Conservation (phyloP, 2,113 vertebrate genomes). For the Ciconia boyciana region DNA sequence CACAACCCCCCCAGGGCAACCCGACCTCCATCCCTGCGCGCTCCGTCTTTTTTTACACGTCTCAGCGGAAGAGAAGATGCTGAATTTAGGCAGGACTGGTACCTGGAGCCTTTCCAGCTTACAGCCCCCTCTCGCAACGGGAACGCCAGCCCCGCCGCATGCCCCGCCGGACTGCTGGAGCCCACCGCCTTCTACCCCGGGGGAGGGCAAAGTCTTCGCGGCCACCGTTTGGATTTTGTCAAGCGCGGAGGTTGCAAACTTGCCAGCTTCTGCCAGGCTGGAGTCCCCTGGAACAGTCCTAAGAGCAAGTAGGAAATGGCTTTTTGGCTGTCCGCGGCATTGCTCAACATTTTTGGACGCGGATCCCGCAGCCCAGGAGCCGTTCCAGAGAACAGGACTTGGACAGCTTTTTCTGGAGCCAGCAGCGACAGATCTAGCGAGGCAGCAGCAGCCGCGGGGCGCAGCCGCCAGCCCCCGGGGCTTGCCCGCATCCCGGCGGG, state of each 20-base stretch:
- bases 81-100: constrained; percentile 17
- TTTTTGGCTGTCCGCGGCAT: constrained; percentile 63
- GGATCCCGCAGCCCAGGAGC: constrained; percentile 13
- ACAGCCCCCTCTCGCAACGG: background rate
- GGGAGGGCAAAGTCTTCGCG: background rate
- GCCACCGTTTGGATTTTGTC: constrained; percentile 19
- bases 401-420: constrained; percentile 18
- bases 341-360: constrained; percentile 76
- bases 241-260: background rate
- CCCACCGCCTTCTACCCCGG: background rate
- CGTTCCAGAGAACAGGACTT: constrained; percentile 48
- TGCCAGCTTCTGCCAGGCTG: constrained; percentile 16
- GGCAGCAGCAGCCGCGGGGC: background rate
- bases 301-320: constrained; percentile 70
- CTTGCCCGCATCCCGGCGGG: background rate
- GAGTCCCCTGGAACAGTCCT: constrained; percentile 60
- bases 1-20: too few relatives aligned
- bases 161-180: background rate
- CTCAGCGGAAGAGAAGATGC: background rate
- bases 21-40: background rate
- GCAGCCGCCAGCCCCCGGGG: background rate
- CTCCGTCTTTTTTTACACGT: background rate
- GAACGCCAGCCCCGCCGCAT: background rate
- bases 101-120: constrained; percentile 47
- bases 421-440: background rate